Conservation (phyloP, 2,797 vertebrate genomes). For the Paedocypris micromegethes region DNA sequence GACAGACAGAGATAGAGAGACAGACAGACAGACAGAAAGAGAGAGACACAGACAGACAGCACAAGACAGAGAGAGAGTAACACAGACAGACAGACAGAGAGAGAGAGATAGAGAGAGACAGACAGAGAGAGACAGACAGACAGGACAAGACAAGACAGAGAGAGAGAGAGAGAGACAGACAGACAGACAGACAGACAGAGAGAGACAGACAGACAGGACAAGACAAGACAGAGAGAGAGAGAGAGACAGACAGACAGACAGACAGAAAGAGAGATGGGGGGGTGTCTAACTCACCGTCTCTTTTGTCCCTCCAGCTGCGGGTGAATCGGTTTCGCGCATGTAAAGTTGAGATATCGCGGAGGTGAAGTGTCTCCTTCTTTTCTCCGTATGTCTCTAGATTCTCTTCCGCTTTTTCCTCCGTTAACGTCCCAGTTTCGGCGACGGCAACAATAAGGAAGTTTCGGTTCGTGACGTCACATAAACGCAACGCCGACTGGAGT, state of each 20-base stretch:
- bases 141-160: not conserved
- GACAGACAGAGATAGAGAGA: no score
- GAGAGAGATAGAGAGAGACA: not conserved
- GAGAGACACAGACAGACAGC: no score
- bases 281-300: conserved; percentile 9
- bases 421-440: conserved; percentile 1
- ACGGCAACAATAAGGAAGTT: conserved; percentile 19
- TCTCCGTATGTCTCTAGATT: not conserved
- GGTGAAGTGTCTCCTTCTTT: not conserved
- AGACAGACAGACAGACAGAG: not conserved
- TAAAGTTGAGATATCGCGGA: no score
- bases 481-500: not conserved
- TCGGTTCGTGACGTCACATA: not conserved
- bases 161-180: not conserved
- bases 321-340: not conserved
- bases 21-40: no score
- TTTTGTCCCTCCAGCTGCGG: not conserved
- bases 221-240: not conserved
- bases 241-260: no score
- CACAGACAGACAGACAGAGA: no score
- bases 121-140: not conserved
- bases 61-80: no score
- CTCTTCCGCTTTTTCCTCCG: not conserved
- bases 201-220: no score
- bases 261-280: no score